Percentiles rank a stretch among this genome's conserved stretches.
Evolutionary conservation across 1,140 invertebrate species (phyloP).

Genomic region (Hesperophylax magnus): DNA sequence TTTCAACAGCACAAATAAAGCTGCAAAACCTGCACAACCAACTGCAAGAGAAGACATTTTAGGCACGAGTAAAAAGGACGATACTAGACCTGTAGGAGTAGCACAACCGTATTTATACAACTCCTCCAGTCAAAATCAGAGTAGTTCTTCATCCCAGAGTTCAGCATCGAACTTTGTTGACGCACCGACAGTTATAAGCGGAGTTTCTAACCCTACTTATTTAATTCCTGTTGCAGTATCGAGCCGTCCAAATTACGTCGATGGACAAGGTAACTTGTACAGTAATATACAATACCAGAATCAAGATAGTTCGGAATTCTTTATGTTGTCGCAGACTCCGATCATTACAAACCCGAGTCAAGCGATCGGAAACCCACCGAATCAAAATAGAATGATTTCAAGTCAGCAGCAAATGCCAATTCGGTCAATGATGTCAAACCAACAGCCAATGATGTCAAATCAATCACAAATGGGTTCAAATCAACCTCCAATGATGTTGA

Average conservation of each 20-base stretch:
- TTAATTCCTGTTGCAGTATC: background rate
- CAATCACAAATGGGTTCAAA: background rate
- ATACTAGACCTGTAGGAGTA: background rate
- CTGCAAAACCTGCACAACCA: background rate
- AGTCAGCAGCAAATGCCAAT: background rate
- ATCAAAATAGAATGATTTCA: background rate
- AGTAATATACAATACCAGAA: background rate
- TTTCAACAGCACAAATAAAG: background rate
- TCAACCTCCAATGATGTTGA: background rate
- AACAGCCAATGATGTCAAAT: background rate
- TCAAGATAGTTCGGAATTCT: background rate
- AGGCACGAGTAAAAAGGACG: background rate
- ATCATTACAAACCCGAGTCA: background rate
- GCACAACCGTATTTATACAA: conserved; percentile 22
- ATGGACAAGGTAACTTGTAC: background rate
- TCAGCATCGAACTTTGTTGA: background rate
- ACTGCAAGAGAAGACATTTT: background rate
- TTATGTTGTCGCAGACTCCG: background rate
- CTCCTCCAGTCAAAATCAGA: background rate
- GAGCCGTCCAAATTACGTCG: background rate
- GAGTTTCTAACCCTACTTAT: background rate
- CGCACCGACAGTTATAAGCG: background rate
- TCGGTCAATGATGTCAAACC: background rate
- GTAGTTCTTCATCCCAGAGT: background rate
- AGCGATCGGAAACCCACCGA: background rate